Evolutionary conservation across 30 jellyfish, hydroid and myxozoan genomes (phyloP), one percentile per base, ranked within the genome.

Genomic region (Hydractinia symbiolongicarpus): DNA sequence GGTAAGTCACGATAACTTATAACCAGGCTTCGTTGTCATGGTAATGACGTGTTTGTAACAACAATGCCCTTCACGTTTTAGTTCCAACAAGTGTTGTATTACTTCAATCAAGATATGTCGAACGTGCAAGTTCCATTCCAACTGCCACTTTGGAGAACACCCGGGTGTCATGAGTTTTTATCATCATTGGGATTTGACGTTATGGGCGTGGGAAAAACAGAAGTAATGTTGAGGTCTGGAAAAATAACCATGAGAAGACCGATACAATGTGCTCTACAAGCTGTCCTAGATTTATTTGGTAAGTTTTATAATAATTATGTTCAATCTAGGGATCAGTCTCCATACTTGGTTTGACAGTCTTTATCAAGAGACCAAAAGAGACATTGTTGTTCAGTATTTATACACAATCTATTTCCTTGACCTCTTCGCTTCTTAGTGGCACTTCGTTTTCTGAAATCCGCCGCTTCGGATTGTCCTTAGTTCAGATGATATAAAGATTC

Each of bases 111-210:
- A 20, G 99, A 94, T 14, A 70, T 73, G 72, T 94, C 99, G 5
- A 83, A 94, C 84, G 95, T 85, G 44, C 99, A 94, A 79, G 95
- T 94, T 7, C 91, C 96, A 16, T 82, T 94, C 79, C 72, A 84
- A 79, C 81, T 84, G 40, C 79, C 78, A 72, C 55, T 85, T 4
- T 94, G 99, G 99, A 88, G 96, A 20, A 83, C 87, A 58, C 95
- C 99, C 9, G 99, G 99, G 61, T 94, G 99, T 84, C 99, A 94
- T 55, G 99, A 94, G 78, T 81, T 94, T 74, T 91, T 94, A 17
- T 94, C 99, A 5, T 87, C 99, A 10, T 87, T 94, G 44, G 99
- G 95, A 15, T 94, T 94, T 75, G 94, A 94, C 79, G 85, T 94
- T 53, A 84, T 94, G 95, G 99, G 99, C 19, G 96, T 87, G 20